These are phyloP conservation scores for Neoniphon sammara DNA, from an alignment of 2,797 vertebrate species.

Conservation along the genomic window DNA sequence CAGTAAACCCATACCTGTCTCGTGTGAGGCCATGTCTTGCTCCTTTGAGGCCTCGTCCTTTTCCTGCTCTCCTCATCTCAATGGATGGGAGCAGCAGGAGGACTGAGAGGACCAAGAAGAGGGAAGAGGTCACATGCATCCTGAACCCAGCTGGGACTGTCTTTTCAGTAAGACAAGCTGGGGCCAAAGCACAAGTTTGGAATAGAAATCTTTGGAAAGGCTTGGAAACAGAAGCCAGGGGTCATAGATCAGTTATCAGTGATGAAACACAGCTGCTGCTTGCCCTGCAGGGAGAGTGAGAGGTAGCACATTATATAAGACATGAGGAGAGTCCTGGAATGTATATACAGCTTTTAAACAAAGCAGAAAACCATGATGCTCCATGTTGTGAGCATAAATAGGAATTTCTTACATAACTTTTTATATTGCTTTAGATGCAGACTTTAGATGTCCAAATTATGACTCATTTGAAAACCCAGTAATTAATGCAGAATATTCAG, in stretches of 20 bases:
- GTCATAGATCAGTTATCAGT: slow-evolving; percentile 50
- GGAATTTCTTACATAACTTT: slow-evolving; percentile 2
- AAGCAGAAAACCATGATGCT: slow-evolving; percentile 12
- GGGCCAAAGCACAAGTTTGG: slow-evolving; percentile 65
- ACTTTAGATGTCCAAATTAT: background rate
- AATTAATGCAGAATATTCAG: background rate
- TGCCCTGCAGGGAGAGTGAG: slow-evolving; percentile 16
- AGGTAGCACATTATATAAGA: slow-evolving; percentile 46
- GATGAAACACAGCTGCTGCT: slow-evolving; percentile 62
- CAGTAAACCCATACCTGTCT: slow-evolving; percentile 61
- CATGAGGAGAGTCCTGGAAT: slow-evolving; percentile 28
- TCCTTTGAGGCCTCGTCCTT: slow-evolving; percentile 76
- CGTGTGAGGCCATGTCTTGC: slow-evolving; percentile 61
- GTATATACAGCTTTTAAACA: slow-evolving; percentile 29
- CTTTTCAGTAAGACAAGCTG: slow-evolving; percentile 54
- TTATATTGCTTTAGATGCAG: background rate
- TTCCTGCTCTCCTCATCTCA: slow-evolving; percentile 78
- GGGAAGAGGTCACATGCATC: slow-evolving; percentile 67
- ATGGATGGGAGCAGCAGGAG: slow-evolving; percentile 82
- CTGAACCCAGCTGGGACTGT: slow-evolving; percentile 45
- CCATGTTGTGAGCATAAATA: too few species aligned
- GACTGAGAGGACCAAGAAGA: slow-evolving; percentile 81
- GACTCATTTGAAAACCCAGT: background rate
- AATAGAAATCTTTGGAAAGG: slow-evolving; percentile 44
- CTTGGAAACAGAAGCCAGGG: slow-evolving; percentile 47